Base-by-base conservation (phyloP, 1,140 invertebrate species). In the Elymnias hypermnestra region DNA sequence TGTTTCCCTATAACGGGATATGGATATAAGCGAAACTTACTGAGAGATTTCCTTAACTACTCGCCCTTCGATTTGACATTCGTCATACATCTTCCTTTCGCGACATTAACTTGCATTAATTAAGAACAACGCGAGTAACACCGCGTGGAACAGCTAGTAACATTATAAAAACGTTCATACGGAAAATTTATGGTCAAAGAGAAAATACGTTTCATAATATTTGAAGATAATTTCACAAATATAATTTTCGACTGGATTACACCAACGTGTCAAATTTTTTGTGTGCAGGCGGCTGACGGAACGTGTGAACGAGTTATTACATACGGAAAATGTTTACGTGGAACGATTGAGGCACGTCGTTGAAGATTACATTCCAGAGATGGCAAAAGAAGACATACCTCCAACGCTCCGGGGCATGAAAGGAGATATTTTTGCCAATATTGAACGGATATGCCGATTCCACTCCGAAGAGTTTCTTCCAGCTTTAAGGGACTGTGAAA, bases 311-410 rank as follows among this genome's bases (percentile, higher is more conserved):
- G 86, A 87, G 52, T 55, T 87, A 39, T 50, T 87, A 13, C 75
- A 86, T 48, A 85, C 86, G 10, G 86, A 87, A 57, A 77, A 67
- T n/a, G 72, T 83, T 13, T 87, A 87, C 40, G 79, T 82, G 37
- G 78, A 83, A 33, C 64, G 76, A 14, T 53, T 87, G 45, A 63
- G 72, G 55, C 82, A 85, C 48, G 75, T 87, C 22, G 77, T 87
- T 2, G 72, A 76, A 38, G 79, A 87, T 59, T 87, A 87, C 56
- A 78, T 87, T 14, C 83, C 83, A n/a, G 65, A 72, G 46, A 69
- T 81, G 73, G 45, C 55, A 21, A 54, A 61, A 23, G 54, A 68
- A 15, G 76, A 74, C 36, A 54, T 73, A 41, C 68, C 75, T 21
- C 49, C 61, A 14, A 51, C 60, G 41, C 63, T 84, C 28, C 50